Conservation (phyloP, 2,888 invertebrate genomes). For the Orchestes rusci region DNA sequence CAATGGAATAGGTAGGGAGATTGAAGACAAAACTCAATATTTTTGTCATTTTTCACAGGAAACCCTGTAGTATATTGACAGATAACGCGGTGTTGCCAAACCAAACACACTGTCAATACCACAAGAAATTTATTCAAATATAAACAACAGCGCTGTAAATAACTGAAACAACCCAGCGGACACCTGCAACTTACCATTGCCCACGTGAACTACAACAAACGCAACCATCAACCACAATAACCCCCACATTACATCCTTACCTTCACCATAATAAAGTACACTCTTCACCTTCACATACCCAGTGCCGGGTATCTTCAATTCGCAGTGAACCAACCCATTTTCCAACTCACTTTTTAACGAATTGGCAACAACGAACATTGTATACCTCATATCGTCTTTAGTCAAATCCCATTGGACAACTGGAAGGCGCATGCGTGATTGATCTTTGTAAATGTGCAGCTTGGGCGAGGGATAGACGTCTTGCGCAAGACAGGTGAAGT, state of each 20-base stretch:
- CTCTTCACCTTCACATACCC: conserved; percentile 41
- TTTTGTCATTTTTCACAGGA: too few species aligned
- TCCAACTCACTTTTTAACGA: conserved; percentile 31
- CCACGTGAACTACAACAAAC: too few species aligned
- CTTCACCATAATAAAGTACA: conserved; percentile 39
- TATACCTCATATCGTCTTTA: conserved; percentile 34
- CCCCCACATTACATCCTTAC: conserved; percentile 27
- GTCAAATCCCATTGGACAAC: conserved; percentile 40
- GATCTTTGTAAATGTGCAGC: conserved; percentile 39
- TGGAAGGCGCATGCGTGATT: conserved; percentile 34
- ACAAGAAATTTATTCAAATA: too few species aligned
- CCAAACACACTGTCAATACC: too few species aligned
- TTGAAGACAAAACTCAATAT: too few species aligned
- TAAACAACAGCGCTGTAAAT: too few species aligned
- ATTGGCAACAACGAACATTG: conserved; percentile 36
- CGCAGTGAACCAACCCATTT: conserved; percentile 41
- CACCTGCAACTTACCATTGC: too few species aligned
- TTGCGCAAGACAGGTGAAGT: conserved; percentile 43
- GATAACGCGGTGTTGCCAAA: too few species aligned
- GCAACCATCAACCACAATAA: too few species aligned
- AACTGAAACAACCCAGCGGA: too few species aligned
- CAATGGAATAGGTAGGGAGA: too few species aligned
- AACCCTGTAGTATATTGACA: too few species aligned
- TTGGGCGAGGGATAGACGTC: conserved; percentile 44
- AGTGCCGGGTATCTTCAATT: conserved; percentile 42